These are phyloP conservation scores for Gulo gulo DNA, from an alignment of 2,113 vertebrate species.

Conservation along the genomic window DNA sequence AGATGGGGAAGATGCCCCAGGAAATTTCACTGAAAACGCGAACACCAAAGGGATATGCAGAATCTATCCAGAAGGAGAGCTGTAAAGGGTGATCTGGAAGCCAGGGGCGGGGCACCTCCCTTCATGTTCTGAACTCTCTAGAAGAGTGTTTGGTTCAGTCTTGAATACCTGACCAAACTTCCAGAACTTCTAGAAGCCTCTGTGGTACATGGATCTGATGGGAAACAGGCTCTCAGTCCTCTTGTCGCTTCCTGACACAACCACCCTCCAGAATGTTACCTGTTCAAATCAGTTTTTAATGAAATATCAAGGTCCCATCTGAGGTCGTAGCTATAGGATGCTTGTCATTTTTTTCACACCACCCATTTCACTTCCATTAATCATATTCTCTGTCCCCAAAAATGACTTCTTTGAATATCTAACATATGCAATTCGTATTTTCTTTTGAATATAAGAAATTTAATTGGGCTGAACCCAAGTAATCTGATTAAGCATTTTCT, in stretches of 20 bases:
- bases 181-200: not conserved
- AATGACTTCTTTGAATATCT: slow-evolving; percentile 33
- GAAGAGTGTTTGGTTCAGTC: not conserved
- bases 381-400: not conserved
- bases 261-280: not conserved
- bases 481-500: slow-evolving; percentile 51
- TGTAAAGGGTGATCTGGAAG: not conserved
- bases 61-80: not conserved
- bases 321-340: not conserved
- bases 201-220: not conserved
- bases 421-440: slow-evolving; percentile 9
- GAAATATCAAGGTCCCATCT: not conserved
- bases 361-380: not conserved
- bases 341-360: not conserved
- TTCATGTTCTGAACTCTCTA: not conserved
- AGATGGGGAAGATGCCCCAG: fast-evolving
- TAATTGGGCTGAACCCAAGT: slow-evolving; percentile 42
- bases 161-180: not conserved
- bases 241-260: not conserved
- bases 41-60: fast-evolving
- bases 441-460: slow-evolving; percentile 61
- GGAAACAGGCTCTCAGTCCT: not conserved
- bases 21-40: not conserved
- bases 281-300: not conserved
- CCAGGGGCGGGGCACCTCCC: not conserved